Conservation (phyloP, 2,113 vertebrate genomes). For the Brachyhypopomus occidentalis region DNA sequence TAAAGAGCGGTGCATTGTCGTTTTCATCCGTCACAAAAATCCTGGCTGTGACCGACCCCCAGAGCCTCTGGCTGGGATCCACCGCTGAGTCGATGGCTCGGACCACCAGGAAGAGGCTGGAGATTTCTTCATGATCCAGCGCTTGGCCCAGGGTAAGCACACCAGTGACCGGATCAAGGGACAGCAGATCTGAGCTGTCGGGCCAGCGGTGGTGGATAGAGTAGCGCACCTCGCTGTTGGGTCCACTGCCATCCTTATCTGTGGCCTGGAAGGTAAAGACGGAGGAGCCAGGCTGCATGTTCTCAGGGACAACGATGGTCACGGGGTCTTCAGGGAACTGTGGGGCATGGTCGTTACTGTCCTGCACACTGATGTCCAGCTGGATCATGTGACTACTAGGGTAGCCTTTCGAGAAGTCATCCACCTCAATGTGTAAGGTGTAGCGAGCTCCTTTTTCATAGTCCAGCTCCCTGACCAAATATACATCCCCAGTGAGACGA, state of each 20-base stretch:
- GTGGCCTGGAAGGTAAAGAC: constrained; percentile 89
- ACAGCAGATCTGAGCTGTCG: constrained; percentile 66
- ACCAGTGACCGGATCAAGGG: constrained; percentile 81
- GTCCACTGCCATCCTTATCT: constrained; percentile 88
- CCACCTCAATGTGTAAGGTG: constrained; percentile 85
- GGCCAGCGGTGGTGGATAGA: constrained; percentile 83
- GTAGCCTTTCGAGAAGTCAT: constrained; percentile 74
- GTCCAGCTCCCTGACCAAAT: constrained; percentile 85
- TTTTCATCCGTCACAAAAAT: constrained; percentile 92
- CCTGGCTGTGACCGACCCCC: constrained; percentile 82
- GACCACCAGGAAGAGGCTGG: constrained; percentile 85
- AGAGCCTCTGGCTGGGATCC: constrained; percentile 81
- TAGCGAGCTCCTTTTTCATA: constrained; percentile 85
- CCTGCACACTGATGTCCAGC: constrained; percentile 87
- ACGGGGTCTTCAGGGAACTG: constrained; percentile 89
- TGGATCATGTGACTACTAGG: constrained; percentile 83
- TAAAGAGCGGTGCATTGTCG: constrained; percentile 84
- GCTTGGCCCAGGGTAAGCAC: constrained; percentile 78
- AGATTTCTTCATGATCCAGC: constrained; percentile 83
- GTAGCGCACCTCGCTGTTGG: constrained; percentile 91
- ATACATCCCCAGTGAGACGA: constrained; percentile 84
- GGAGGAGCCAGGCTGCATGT: constrained; percentile 74
- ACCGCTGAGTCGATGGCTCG: constrained; percentile 83
- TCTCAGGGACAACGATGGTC: constrained; percentile 87
- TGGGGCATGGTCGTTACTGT: constrained; percentile 91